These are phyloP conservation scores for Ceraclea dissimilis DNA, from an alignment of 2,888 invertebrate genomes.

Conservation along the genomic window DNA sequence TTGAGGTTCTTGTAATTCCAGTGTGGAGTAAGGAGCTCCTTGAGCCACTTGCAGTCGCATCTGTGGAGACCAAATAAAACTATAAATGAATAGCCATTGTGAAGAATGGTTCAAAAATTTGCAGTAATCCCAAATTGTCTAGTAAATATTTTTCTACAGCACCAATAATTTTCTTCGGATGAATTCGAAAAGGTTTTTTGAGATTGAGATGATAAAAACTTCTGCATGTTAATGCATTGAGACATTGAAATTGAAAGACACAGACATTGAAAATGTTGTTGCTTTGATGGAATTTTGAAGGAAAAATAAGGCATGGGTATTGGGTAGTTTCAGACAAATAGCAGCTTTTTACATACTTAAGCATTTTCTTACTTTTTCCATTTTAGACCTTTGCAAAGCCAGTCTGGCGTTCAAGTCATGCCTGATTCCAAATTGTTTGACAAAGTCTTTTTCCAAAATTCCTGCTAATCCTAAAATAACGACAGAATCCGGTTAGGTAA, in stretches of 20 bases:
- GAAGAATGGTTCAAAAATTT: neutral
- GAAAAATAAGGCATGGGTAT: too few species aligned
- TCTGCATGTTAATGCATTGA: neutral
- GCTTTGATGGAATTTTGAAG: too few species aligned
- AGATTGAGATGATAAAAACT: neutral
- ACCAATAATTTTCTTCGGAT: too few species aligned
- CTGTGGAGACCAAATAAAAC: too few species aligned
- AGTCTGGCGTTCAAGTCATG: constrained; percentile 49
- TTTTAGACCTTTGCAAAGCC: constrained; percentile 36
- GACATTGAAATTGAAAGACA: too few species aligned
- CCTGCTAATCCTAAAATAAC: constrained; percentile 39
- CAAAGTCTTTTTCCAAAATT: constrained; percentile 42
- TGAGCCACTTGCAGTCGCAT: constrained; percentile 46
- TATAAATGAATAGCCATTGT: neutral
- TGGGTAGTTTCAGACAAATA: neutral
- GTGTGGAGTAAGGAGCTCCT: constrained; percentile 52
- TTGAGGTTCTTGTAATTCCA: constrained; percentile 43
- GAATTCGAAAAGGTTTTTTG: too few species aligned
- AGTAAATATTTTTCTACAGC: too few species aligned
- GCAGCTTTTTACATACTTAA: neutral
- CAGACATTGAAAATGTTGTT: too few species aligned
- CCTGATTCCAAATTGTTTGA: constrained; percentile 41
- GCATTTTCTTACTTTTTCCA: constrained; percentile 30
- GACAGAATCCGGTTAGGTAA: neutral
- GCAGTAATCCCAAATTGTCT: neutral